Conservation (phyloP, 2,888 invertebrate genomes). For the Crepidodera aurea region DNA sequence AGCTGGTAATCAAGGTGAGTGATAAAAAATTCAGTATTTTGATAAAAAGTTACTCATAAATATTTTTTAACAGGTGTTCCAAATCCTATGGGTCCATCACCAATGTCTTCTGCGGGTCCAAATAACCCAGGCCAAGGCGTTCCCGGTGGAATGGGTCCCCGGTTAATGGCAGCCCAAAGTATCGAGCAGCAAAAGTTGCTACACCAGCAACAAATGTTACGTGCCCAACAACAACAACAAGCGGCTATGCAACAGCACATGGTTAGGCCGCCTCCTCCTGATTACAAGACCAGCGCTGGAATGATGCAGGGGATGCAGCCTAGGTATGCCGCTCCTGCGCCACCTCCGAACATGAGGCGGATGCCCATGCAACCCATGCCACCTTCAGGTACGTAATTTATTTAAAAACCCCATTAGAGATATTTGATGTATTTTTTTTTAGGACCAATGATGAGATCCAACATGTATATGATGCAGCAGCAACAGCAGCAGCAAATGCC, state of each 20-base stretch:
- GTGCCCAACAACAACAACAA: conserved; percentile 63
- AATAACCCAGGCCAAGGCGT: conserved; percentile 27
- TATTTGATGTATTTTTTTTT: no score
- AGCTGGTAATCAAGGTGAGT: conserved; percentile 56
- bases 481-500: conserved; percentile 62
- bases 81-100: conserved; percentile 42
- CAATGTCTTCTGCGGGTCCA: conserved; percentile 39
- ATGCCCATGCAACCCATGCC: conserved; percentile 78
- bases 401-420: no score
- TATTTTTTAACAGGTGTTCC: no score
- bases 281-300: conserved; percentile 77
- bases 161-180: conserved; percentile 51
- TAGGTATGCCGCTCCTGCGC: conserved; percentile 61
- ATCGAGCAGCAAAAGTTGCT: conserved; percentile 60
- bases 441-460: conserved; percentile 75
- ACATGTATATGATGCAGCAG: conserved; percentile 68
- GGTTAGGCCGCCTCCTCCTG: conserved; percentile 82
- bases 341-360: conserved; percentile 66
- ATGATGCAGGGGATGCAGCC: conserved; percentile 59
- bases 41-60: no score
- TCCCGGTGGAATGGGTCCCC: conserved; percentile 37
- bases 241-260: conserved; percentile 60
- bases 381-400: conserved; percentile 67
- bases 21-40: no score
- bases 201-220: conserved; percentile 66